Conservation (phyloP, 2,113 vertebrate genomes). For the Boleophthalmus pectinirostris region DNA sequence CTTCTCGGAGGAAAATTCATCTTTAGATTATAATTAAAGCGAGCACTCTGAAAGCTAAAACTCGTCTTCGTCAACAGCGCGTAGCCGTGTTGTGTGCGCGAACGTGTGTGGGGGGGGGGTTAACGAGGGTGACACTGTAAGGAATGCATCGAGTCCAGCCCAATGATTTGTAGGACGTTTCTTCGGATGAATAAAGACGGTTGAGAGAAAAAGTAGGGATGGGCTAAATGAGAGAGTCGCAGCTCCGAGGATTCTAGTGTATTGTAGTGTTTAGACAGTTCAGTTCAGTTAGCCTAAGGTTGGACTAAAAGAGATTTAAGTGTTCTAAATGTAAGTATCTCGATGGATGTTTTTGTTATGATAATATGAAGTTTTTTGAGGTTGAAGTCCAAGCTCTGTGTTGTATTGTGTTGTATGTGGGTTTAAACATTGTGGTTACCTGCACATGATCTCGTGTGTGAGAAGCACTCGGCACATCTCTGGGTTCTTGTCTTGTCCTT, state of each 20-base stretch:
- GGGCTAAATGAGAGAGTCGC: slow-evolving; percentile 1
- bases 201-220: neutral
- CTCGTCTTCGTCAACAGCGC: slow-evolving; percentile 61
- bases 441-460: slow-evolving; percentile 99
- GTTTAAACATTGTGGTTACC: slow-evolving; percentile 75
- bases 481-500: slow-evolving; percentile 99
- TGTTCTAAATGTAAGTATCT: no score
- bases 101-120: slow-evolving; percentile 41
- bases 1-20: slow-evolving; percentile 79
- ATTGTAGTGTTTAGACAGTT: neutral
- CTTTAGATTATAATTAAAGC: slow-evolving; percentile 84
- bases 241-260: neutral
- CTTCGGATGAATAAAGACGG: slow-evolving; percentile 28
- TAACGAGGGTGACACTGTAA: slow-evolving; percentile 54
- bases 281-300: neutral
- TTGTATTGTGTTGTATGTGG: neutral
- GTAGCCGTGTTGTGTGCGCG: slow-evolving; percentile 17
- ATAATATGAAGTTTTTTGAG: no score
- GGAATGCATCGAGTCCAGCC: slow-evolving; percentile 34
- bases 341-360: no score
- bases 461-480: slow-evolving; percentile 99
- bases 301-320: neutral
- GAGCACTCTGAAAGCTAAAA: slow-evolving; percentile 67
- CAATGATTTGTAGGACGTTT: slow-evolving; percentile 41
- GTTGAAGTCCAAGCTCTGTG: neutral